Base-by-base conservation (phyloP, 2,888 invertebrate genomes). In the Calliscelio sp. region DNA sequence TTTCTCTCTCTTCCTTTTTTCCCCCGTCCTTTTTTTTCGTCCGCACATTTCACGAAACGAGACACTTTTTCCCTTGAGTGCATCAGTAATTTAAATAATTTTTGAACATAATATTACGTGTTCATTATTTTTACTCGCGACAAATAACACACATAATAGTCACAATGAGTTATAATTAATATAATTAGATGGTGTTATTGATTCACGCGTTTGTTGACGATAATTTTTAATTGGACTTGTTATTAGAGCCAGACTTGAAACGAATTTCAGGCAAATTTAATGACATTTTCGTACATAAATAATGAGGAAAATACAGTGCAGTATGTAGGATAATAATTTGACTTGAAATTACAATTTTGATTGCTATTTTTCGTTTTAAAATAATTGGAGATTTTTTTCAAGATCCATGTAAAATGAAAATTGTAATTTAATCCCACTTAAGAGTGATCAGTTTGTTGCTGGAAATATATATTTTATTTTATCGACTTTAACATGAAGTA, bases 1-100 rank as follows among this genome's bases (percentile, higher is more conserved):
- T 61, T 18, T 24, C n/a, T 16, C 28, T 11, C n/a, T 49, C 11
- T 35, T 35, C 22, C 20, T 24, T 22, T 51, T 32, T 41, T 46
- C 59, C 28, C 32, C 16, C 46, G 2, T 41, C 28, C n/a, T 49
- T 59, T 68, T 41, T 70, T 71, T 51, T 65, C 14, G 55, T 46
- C 28, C 46, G 53, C 46, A 57, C 71, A 65, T 79, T 79, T 79
- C 79, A 71, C 79, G 55, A 79, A 79, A 79, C 65, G 73, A 80
- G 73, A 63, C 71, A 80, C 80, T 80, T 65, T 78, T 77, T 73
- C 73, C 73, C 73, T n/a, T 25, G 65, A 73, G 55, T 65, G 61
- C 59, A 46, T 66, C 80, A 28, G 73, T 65, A 81, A 66, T 81
- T 81, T 81, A 66, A 81, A 73, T 81, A 66, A 81, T 74, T 73